Percentiles rank a stretch among this genome's conserved stretches.
These are phyloP conservation scores for Brachypodius melanocephalos DNA, from an alignment of 2,113 vertebrate species.

Conservation along the genomic window DNA sequence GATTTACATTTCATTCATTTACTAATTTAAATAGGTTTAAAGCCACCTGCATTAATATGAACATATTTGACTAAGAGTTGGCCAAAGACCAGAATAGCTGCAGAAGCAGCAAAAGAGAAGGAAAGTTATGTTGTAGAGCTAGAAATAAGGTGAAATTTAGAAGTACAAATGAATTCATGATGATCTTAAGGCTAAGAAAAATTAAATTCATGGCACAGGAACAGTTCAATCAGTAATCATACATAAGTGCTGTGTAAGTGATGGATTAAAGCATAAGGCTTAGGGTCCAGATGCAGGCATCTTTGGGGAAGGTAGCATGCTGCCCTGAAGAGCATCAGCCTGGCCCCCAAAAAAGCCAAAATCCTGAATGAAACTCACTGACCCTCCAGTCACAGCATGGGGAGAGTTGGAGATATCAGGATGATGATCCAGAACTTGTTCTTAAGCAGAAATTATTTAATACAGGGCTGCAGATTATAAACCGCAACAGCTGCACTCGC, in stretches of 20 bases:
- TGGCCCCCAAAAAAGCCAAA: neutral
- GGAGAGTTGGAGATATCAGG: neutral
- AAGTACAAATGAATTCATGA: neutral
- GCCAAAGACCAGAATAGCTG: neutral
- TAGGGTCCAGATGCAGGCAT: neutral
- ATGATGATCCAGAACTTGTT: neutral
- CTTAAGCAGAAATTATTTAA: neutral
- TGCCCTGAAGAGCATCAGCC: neutral
- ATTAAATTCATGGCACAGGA: neutral
- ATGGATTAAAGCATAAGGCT: neutral
- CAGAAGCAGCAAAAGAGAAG: neutral
- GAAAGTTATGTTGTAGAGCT: neutral
- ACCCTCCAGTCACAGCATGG: neutral
- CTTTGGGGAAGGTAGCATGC: neutral
- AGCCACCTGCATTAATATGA: slow-evolving; percentile 41
- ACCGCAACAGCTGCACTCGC: neutral
- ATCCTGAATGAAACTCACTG: neutral
- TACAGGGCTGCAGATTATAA: neutral
- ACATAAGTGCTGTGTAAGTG: neutral
- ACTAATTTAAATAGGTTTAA: slow-evolving; percentile 40
- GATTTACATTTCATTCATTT: slow-evolving; percentile 41
- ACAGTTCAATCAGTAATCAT: neutral
- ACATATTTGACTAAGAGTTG: slow-evolving; percentile 11
- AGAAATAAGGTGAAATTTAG: neutral
- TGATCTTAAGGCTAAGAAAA: neutral